Base-by-base conservation (phyloP, 2,888 invertebrate species). In the Alcis repandata region DNA sequence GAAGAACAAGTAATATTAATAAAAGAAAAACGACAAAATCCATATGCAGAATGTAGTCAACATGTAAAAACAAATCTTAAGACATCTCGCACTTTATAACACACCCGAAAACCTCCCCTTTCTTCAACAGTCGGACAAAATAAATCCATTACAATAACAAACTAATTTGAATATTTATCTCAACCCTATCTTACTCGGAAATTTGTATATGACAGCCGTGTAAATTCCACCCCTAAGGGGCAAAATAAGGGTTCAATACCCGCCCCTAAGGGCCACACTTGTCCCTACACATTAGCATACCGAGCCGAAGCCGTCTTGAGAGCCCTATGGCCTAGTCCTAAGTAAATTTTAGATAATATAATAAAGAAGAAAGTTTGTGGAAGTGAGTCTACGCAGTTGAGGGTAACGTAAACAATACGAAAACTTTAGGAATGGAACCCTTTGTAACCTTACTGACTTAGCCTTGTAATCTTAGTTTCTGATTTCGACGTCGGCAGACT, bases 231-330 rank as follows among this genome's bases (percentile, higher is more conserved):
- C 52, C 48, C 45, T 46, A 22, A 15, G 51, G 51, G 36, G 38
- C 53, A 27, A 67, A 67, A 54, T 67, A 51, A 46, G 59, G 60
- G 67, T 46, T 51, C 54, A 62, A 54, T 59, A 54, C 41, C 40
- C 46, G 45, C 6, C 40, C 49, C 48, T 45, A 2, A 49, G 52
- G 57, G 52, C 15, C 38, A 33, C 48, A 58, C 67, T 67, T 58
- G 62, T 59, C 67, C 67, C 62, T 33, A 56, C 40, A 36, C 59
- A 67, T 67, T 67, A 63, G 63, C 67, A 67, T 67, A 63, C 63
- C 67, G 57, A 19, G n/a, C 59, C 38, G 19, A 45, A 46, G 56
- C 38, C 61, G 33, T 49, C 61, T 57, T 48, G 40, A 58, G 48
- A 49, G 17, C 54, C 40, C 46, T 40, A 59, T 45, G 53, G 27